Base-by-base conservation (phyloP, 2,888 invertebrate genomes). In the Xestia ashworthii region DNA sequence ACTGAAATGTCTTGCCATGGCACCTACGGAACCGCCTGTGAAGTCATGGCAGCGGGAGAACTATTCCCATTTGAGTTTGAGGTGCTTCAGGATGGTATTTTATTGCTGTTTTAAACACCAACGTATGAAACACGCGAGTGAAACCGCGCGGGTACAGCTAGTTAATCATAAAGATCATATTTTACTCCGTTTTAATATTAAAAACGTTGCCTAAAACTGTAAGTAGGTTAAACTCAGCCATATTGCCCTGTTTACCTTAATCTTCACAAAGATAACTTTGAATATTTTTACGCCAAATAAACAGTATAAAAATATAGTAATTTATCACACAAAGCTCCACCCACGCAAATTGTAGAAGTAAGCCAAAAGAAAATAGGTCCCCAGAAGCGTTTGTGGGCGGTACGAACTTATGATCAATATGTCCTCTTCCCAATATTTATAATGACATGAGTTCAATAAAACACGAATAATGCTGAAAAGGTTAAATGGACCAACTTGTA, bases 361-460 rank as follows among this genome's bases (percentile, higher is more conserved):
- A 16, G n/a, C 5, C 55, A 46, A 69, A 64, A 25, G 5, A 69
- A 58, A 78, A 50, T 32, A 58, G 25, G 71, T 67, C 25, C 62
- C 16, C n/a, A 22, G 62, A 70, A 66, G 22, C 46, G 22, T 69
- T 22, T 58, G 84, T 80, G 53, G 80, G 80, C 41, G 41, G 64
- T 32, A 8, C 48, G 38, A 70, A 70, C 48, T 46, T 78, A 58
- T 70, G 48, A 84, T 58, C 48, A 58, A 74, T 67, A 77, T 78
- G 55, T 77, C 46, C 41, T 46, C 9, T 25, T 60, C 68, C 44
- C 48, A 68, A 83, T 64, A 80, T 82, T 75, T 66, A 76, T 77
- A 83, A 77, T 82, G 67, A 76, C 19, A 32, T 48, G 83, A 41
- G 46, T 76, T 76, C 58, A 70, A 70, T 67, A 70, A 78, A 71